phyloP scores from a whole-genome alignment of 2,888 invertebrate genomes.

The Lasioglossum oenotherae region DNA sequence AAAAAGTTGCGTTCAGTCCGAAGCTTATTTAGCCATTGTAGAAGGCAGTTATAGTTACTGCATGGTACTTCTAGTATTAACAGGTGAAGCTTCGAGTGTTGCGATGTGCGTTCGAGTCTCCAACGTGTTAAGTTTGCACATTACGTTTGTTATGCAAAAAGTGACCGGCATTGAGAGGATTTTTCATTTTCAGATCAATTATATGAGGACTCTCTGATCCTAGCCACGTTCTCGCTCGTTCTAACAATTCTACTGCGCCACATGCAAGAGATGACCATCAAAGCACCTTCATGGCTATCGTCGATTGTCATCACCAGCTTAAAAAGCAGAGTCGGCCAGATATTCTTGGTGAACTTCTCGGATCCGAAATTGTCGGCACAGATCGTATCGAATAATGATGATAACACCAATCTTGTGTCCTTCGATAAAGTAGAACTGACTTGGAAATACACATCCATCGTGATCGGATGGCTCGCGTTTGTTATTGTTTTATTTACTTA shows the following conservation, averaged over 20 bases:
- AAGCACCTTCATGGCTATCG: constrained; percentile 74
- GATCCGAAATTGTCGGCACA: constrained; percentile 75
- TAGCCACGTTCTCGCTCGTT: constrained; percentile 68
- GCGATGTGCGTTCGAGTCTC: no score
- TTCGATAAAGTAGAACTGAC: constrained; percentile 50
- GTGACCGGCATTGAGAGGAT: not conserved
- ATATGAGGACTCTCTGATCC: constrained; percentile 73
- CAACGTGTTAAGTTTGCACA: not conserved
- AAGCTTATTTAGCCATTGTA: not conserved
- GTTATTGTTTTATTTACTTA: constrained; percentile 68
- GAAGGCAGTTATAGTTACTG: not conserved
- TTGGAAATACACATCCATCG: constrained; percentile 73
- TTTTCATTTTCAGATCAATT: constrained; percentile 73
- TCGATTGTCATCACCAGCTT: constrained; percentile 65
- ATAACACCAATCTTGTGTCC: constrained; percentile 70
- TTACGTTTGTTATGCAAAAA: not conserved
- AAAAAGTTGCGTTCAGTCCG: no score
- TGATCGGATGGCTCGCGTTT: constrained; percentile 77
- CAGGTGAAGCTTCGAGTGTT: not conserved
- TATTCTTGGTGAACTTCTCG: constrained; percentile 73
- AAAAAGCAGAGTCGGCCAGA: constrained; percentile 75
- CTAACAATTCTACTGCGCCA: constrained; percentile 67
- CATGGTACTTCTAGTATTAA: not conserved
- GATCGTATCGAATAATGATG: constrained; percentile 71
- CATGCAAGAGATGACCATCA: constrained; percentile 62